These are phyloP conservation scores for Corythornis madagascariensis DNA, from an alignment of 2,113 vertebrate genomes.

Conservation along the genomic window DNA sequence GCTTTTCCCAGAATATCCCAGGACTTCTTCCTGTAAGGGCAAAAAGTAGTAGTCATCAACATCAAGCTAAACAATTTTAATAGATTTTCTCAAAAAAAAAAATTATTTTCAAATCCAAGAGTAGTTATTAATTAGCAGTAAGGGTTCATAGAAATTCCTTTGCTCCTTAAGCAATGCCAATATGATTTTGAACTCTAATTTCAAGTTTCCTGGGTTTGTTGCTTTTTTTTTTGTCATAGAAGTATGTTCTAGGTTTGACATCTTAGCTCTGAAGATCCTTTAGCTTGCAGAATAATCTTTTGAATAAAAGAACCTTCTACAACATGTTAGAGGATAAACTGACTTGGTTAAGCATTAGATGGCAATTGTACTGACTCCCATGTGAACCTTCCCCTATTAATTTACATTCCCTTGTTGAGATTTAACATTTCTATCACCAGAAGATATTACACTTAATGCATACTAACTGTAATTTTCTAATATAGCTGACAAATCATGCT, in stretches of 20 bases:
- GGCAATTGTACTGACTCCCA: conserved; percentile 51
- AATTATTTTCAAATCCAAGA: neutral
- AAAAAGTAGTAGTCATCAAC: neutral
- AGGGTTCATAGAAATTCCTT: neutral
- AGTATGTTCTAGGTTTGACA: conserved; percentile 46
- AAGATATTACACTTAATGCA: conserved; percentile 65
- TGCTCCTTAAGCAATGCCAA: neutral
- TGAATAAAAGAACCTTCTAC: conserved; percentile 16
- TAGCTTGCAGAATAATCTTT: conserved; percentile 39
- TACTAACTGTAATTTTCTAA: conserved; percentile 68
- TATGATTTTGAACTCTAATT: neutral
- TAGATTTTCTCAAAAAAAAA: neutral
- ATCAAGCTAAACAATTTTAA: neutral
- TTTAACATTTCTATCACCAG: conserved; percentile 43
- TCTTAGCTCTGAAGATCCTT: conserved; percentile 9
- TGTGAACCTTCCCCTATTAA: conserved; percentile 61
- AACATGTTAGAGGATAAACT: conserved; percentile 68
- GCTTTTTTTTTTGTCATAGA: neutral
- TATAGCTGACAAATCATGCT: conserved; percentile 61
- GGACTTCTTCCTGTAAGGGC: neutral
- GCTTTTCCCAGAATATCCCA: neutral
- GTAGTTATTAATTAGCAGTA: neutral
- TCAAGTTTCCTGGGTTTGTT: neutral
- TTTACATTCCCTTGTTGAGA: conserved; percentile 47
- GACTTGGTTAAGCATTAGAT: conserved; percentile 67